Conservation (phyloP, 2,797 vertebrate genomes). For the Phrynocephalus forsythii region DNA sequence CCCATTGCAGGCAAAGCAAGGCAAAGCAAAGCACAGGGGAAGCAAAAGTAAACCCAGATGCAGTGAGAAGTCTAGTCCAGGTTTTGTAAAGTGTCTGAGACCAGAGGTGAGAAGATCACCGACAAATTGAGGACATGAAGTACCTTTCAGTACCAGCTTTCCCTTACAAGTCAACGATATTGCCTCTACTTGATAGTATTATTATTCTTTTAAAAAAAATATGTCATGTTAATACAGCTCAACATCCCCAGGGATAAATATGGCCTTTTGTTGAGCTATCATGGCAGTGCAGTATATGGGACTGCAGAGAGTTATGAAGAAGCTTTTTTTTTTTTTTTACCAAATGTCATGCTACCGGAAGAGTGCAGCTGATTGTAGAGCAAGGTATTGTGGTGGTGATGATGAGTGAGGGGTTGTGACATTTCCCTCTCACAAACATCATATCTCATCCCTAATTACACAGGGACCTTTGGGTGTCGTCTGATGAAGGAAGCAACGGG, state of each 20-base stretch:
- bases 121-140: slow-evolving; percentile 65
- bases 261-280: slow-evolving; percentile 70
- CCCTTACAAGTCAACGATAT: slow-evolving; percentile 63
- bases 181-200: slow-evolving; percentile 67
- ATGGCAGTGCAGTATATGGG: slow-evolving; percentile 61
- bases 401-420: slow-evolving; percentile 56
- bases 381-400: slow-evolving; percentile 55
- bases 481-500: slow-evolving; percentile 60
- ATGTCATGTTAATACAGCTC: slow-evolving; percentile 73
- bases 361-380: slow-evolving; percentile 55
- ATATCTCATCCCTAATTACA: slow-evolving; percentile 74
- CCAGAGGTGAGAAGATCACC: slow-evolving; percentile 22
- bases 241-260: slow-evolving; percentile 67
- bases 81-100: neutral
- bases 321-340: slow-evolving; percentile 59
- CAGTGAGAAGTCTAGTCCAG: too few species aligned
- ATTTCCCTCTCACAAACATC: slow-evolving; percentile 62
- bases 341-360: slow-evolving; percentile 67
- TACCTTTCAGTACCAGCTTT: slow-evolving; percentile 66
- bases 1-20: too few species aligned
- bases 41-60: too few species aligned
- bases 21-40: too few species aligned
- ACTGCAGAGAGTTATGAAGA: slow-evolving; percentile 68
- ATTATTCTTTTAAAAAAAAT: slow-evolving; percentile 69
- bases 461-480: slow-evolving; percentile 56